phyloP scores from a whole-genome alignment of 1,140 invertebrate genomes.

The roundworm (Caenorhabditis elegans) region WBcel235 BX284603.4:10494501-10495000 shows the following conservation, averaged over 20 bases:
- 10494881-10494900: conserved; percentile 8
- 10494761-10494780: conserved; percentile 48
- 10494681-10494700: background rate
- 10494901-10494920: conserved; percentile 4
- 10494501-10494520: too few species aligned
- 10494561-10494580: too few species aligned
- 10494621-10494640: too few species aligned
- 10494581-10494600: too few species aligned
- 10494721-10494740: conserved; percentile 38
- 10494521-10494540: too few species aligned
- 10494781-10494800: conserved; percentile 40
- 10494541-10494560: too few species aligned
- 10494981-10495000: conserved; percentile 5
- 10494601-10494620: too few species aligned
- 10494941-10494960: conserved; percentile 27
- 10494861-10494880: background rate
- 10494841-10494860: conserved; percentile 32
- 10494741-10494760: conserved; percentile 34
- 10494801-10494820: conserved; percentile 39
- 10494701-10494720: conserved; percentile 40
- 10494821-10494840: conserved; percentile 32
- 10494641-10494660: too few species aligned
- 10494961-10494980: conserved; percentile 4
- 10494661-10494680: too few species aligned
- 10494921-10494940: conserved; percentile 33